Base-by-base conservation (phyloP, 2,888 invertebrate species). In the Netelia fuscicornis region DNA sequence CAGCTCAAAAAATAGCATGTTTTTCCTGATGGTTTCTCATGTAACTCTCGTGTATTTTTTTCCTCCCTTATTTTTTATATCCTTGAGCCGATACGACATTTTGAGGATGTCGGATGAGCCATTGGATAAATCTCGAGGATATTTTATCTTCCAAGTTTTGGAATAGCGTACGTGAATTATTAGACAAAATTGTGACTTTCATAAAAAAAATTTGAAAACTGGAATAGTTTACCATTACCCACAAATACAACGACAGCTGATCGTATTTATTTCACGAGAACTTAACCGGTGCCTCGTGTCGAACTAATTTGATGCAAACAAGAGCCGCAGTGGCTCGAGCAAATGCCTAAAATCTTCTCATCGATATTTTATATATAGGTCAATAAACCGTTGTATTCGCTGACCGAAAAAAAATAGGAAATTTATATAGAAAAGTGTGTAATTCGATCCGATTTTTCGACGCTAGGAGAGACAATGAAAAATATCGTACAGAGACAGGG, bases 401-500 rank as follows among this genome's bases (percentile, higher is more conserved):
- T 44, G 13, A 17, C 8, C 25, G 11, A 75, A 13, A 8, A 60
- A 79, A 80, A 65, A 62, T 65, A 2, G 44, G 44, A 71, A 62
- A 70, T 64, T 80, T 54, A 9, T 64, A 74, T 23, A 23, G 54
- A 72, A 52, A 81, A 79, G 13, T 9, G 78, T 42, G 77, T 79
- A 85, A 82, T 23, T 85, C 70, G 67, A 85, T 82, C 64, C 70
- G 25, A 10, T 48, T 65, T 83, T 54, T 71, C 54, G 17, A 9
- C 11, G 17, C 37, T 11, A 2, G 20, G 48, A 65, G 70, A 78
- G 85, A 85, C 78, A 82, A 82, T 81, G 23, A 78, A 6, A 44
- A 42, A 64, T 25, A 17, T 13, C 10, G 10, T 48, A 48, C 13
- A 13, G 48, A 13, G 10, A 48, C 37, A 17, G 54, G 54, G 54